Evolutionary conservation across 2,113 vertebrate species (phyloP), one percentile per base, ranked within the genome.

Genomic region (Pongo pygmaeus): DNA sequence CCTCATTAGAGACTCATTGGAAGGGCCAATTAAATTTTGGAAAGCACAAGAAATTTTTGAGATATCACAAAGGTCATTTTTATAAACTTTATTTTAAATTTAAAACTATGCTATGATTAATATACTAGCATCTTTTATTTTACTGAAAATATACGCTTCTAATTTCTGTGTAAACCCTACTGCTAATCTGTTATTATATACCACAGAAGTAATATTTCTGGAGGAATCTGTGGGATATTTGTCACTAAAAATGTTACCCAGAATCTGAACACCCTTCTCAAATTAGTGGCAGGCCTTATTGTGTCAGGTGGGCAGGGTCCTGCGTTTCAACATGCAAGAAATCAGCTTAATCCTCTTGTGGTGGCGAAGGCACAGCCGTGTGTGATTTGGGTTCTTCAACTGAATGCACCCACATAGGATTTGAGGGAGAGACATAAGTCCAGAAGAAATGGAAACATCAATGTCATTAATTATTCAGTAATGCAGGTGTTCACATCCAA

Each of bases 1-100:
- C 67, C 40, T 92, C 94, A 89, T 93, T 95, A 97, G 67, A 78
- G 40, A 77, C 48, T 67, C 84, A 50, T 25, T 40, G 91, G 88
- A 67, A 80, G 43, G 67, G 18, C 11, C 70, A 50, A 12, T 74
- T 70, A 77, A 85, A 96, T 77, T 78, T 95, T 78, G 78, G 64
- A 50, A 93, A 94, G 55, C 50, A 78, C 14, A 32, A 48, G 46
- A 43, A 55, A 48, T n/a, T 77, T 96, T 84, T 74, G 55, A 70
- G 67, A 7, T 83, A 67, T 86, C 57, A 50, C 48, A 93, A 88
- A 57, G 40, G 91, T 92, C 74, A 20, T 92, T 84, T 97, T 95
- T 59, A 74, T n/a, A 3, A 90, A 77, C 13, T 5, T 4, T 17
- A 35, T 30, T 64, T 64, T 84, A n/a, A 25, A 55, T 84, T 80